phyloP scores from a whole-genome alignment of 1,140 invertebrate genomes.

The Penaeus vannamei region DNA sequence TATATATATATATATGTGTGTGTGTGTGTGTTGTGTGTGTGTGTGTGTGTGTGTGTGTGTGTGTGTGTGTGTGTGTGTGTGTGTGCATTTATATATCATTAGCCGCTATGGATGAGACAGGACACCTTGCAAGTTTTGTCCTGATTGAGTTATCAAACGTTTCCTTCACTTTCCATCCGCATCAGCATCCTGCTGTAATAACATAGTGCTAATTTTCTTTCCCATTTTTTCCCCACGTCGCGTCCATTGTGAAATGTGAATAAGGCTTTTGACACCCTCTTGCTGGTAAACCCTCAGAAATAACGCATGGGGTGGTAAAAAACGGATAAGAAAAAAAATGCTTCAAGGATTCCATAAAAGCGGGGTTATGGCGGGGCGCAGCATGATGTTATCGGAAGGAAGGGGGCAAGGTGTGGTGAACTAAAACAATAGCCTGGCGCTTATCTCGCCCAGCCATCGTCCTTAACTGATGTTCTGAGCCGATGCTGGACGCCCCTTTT shows the following conservation, averaged over 20 bases:
- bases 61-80: background rate
- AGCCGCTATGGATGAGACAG: background rate
- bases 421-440: slow-evolving; percentile 20
- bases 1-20: no score
- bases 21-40: no score
- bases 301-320: background rate
- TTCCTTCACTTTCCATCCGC: no score
- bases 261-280: slow-evolving; percentile 32
- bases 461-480: slow-evolving; percentile 5
- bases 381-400: background rate
- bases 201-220: no score
- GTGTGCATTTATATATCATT: background rate
- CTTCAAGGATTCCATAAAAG: background rate
- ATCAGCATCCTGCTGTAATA: no score
- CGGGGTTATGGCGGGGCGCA: background rate
- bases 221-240: background rate
- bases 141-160: no score
- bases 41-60: slow-evolving; percentile 10
- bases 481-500: background rate
- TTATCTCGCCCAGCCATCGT: slow-evolving; percentile 17
- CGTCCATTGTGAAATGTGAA: background rate
- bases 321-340: background rate
- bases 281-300: no score
- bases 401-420: slow-evolving; percentile 30
- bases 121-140: no score